phyloP scores from a whole-genome alignment of 2,888 invertebrate genomes.

The Pseudoips prasinana region DNA sequence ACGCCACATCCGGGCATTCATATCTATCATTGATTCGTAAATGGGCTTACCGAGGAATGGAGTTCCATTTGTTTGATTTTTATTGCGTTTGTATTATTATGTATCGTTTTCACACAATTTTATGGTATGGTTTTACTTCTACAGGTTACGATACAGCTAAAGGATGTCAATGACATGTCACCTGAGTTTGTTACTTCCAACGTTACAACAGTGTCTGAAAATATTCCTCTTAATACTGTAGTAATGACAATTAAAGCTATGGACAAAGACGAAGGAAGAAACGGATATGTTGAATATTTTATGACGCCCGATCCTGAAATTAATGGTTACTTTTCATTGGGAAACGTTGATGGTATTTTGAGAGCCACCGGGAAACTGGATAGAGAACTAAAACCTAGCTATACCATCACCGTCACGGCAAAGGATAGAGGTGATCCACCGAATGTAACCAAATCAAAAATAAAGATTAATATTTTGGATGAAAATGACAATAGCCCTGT shows the following conservation, averaged over 20 bases:
- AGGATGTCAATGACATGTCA: constrained; percentile 96
- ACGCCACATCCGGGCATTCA: constrained; percentile 11
- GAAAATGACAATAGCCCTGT: constrained; percentile 95
- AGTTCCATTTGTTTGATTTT: constrained; percentile 16
- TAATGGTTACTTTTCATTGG: constrained; percentile 89
- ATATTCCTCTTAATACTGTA: constrained; percentile 92
- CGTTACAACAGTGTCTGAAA: constrained; percentile 90
- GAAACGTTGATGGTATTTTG: constrained; percentile 93
- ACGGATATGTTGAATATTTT: constrained; percentile 94
- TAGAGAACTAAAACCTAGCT: constrained; percentile 89
- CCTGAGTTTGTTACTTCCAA: constrained; percentile 92
- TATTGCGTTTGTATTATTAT: constrained; percentile 17
- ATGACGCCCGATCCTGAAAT: constrained; percentile 85
- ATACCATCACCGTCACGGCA: constrained; percentile 90
- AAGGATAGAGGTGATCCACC: constrained; percentile 94
- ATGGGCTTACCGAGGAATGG: constrained; percentile 10
- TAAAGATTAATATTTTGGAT: constrained; percentile 89
- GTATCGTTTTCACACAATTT: constrained; percentile 22
- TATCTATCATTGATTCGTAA: constrained; percentile 17
- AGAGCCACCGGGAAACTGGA: constrained; percentile 93
- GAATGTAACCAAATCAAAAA: constrained; percentile 85
- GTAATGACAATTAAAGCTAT: constrained; percentile 94
- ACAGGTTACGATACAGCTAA: constrained; percentile 92
- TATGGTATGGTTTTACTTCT: constrained; percentile 31
- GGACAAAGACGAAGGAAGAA: constrained; percentile 94